Conservation (phyloP, 2,113 vertebrate species). For the Heliornis fulica region DNA sequence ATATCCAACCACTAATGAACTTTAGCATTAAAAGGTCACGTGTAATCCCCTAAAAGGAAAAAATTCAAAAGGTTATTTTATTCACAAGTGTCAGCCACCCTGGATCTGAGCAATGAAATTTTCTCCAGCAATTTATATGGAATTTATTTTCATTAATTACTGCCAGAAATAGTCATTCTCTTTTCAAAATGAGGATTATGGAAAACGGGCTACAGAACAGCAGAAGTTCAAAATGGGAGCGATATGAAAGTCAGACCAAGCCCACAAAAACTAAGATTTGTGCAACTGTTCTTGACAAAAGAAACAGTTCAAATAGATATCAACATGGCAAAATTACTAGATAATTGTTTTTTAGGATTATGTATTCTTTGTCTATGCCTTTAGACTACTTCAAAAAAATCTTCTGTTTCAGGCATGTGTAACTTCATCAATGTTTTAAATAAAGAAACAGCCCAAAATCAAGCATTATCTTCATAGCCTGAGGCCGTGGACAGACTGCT, state of each 20-base stretch:
- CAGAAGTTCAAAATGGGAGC: not conserved
- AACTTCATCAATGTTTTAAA: not conserved
- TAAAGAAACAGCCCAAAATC: not conserved
- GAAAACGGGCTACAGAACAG: not conserved
- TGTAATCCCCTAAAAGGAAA: not conserved
- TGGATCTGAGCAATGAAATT: not conserved
- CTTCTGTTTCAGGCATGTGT: not conserved
- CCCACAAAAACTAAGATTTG: not conserved
- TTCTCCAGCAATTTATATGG: not conserved
- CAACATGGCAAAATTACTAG: not conserved
- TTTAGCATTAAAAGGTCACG: not conserved
- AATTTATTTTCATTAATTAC: conserved; percentile 11
- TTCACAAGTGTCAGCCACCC: not conserved
- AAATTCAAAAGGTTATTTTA: not conserved
- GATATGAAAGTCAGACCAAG: not conserved
- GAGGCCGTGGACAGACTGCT: not conserved
- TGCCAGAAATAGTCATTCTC: not conserved
- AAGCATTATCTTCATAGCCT: not conserved
- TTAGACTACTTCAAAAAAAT: not conserved
- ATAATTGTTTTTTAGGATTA: conserved; percentile 3
- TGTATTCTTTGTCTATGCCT: not conserved
- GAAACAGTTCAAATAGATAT: not conserved
- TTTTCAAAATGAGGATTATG: not conserved
- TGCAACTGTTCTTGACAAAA: not conserved
- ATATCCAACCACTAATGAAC: conserved; percentile 11